These are phyloP conservation scores for Eremophila alpestris DNA, from an alignment of 2,797 vertebrate genomes.

Conservation along the genomic window DNA sequence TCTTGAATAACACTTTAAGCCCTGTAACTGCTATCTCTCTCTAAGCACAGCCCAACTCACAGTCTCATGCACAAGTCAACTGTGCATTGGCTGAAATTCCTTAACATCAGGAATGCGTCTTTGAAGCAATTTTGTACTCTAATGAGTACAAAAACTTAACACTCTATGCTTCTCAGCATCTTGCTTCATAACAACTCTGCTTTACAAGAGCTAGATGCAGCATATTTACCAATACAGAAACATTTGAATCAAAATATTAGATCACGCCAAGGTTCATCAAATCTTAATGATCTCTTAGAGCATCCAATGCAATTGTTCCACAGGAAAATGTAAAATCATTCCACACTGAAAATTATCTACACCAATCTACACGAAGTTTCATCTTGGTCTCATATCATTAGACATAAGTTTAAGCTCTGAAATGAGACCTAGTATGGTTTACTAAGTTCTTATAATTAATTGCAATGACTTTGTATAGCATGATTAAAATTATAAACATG, in stretches of 20 bases:
- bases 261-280: neutral
- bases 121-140: neutral
- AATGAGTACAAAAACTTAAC: neutral
- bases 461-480: neutral
- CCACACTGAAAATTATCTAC: neutral
- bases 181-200: neutral
- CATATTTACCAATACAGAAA: neutral
- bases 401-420: neutral
- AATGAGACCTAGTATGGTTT: neutral
- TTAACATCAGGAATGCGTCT: neutral
- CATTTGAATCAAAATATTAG: neutral
- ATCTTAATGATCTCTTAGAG: neutral
- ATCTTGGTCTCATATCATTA: neutral
- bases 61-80: neutral
- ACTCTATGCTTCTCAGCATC: neutral
- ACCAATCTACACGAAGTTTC: neutral
- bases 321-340: neutral
- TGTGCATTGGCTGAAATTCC: neutral
- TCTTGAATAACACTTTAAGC: neutral
- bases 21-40: neutral
- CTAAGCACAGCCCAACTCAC: neutral
- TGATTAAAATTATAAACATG: neutral
- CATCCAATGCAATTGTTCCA: neutral
- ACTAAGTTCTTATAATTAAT: neutral
- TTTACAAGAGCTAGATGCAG: neutral